These are phyloP conservation scores for Caenorhabditis zanzibari DNA, from an alignment of 2,888 invertebrate genomes.

Conservation along the genomic window DNA sequence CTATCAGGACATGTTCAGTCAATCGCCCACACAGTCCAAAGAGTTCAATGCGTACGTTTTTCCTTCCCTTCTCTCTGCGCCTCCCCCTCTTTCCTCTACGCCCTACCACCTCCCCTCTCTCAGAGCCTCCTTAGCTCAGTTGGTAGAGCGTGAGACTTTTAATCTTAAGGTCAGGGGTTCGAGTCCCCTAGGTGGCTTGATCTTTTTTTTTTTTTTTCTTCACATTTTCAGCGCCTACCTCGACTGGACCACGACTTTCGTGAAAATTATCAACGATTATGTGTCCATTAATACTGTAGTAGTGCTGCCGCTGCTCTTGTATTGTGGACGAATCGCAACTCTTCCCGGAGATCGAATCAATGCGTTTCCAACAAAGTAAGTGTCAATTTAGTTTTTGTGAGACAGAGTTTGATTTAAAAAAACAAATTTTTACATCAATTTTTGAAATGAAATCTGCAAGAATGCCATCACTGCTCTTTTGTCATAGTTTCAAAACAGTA, in stretches of 20 bases:
- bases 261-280: constrained; percentile 64
- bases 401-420: no score
- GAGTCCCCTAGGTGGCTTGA: constrained; percentile 75
- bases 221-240: constrained; percentile 58
- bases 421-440: no score
- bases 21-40: constrained; percentile 45
- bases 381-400: no score
- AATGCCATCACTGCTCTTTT: no score
- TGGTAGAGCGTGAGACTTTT: constrained; percentile 80
- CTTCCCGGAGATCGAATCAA: constrained; percentile 67
- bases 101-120: not conserved
- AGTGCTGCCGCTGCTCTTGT: constrained; percentile 63
- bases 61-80: not conserved
- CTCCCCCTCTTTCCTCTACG: constrained; percentile 10
- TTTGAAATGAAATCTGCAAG: not conserved
- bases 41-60: constrained; percentile 47
- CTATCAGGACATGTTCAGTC: constrained; percentile 60
- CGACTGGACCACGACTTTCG: constrained; percentile 62
- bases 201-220: constrained; percentile 37
- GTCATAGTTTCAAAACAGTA: no score
- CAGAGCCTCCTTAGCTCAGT: constrained; percentile 77
- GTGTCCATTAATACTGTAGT: constrained; percentile 66
- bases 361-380: constrained; percentile 72
- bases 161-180: constrained; percentile 78
- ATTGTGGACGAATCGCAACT: constrained; percentile 69